Base-by-base conservation (phyloP, 2,113 vertebrate genomes). In the Poeciliopsis retropinna region DNA sequence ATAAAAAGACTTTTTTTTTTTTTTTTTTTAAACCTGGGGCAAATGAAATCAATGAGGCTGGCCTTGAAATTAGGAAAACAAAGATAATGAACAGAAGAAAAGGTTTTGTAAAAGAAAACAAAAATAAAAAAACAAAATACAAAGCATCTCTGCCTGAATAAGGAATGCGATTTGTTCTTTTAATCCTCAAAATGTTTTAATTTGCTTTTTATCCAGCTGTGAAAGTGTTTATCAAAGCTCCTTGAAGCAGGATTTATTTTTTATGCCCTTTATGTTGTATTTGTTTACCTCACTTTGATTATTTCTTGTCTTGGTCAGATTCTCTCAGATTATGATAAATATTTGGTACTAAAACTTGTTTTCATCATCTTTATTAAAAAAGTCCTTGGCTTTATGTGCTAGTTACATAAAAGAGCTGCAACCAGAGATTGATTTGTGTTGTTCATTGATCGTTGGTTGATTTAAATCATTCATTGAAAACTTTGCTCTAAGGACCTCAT, bases 1-100 rank as follows among this genome's bases (percentile, higher is more conserved):
- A 78, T 5, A 28, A 67, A 2, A 25, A 34, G 73, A 44, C 70
- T 31, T 31, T 61, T 63, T 44, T 37, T 37, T 11, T 2, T 11
- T 2, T 2, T 61, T 57, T 32, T 44, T 25, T 25, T 2, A 69
- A 79, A 51, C 67, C 78, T 13, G 0, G 28, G 69, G 37, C 72
- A 37, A 67, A 72, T 5, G 63, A 14, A 4, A 71, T 70, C 34
- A 68, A 65, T 39, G 4, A 61, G n/a, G 37, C 61, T 9, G 62
- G 78, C 82, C 74, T 85, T 80, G 72, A 65, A 37, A 65, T 51
- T 66, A 14, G 29, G 51, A 47, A 70, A 82, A 80, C 64, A 75
- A 75, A 34, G 12, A 64, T 82, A 74, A 76, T 54, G 54, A 51
- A 63, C 61, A 65, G 39, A 70, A 76, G 60, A 79, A 79, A 11